A percentile compares a stretch with the other conserved stretches of the same genome.
Conservation (phyloP, 2,113 vertebrate species). For the Neolamprologus modestus region DNA sequence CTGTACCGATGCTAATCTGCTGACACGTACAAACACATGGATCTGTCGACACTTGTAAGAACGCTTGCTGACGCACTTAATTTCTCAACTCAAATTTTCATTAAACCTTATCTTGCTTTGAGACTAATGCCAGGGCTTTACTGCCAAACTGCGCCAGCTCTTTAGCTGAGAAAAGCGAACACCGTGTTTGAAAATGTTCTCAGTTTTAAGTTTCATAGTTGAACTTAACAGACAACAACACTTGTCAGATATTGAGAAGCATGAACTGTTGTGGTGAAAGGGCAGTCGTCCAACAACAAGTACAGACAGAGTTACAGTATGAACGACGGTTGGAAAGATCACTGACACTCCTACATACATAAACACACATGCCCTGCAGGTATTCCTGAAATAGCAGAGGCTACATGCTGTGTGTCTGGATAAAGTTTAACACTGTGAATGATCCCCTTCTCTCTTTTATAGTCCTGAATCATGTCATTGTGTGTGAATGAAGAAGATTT, state of each 20-base stretch:
- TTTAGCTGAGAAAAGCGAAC: background rate
- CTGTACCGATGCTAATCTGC: background rate
- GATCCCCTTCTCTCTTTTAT: background rate
- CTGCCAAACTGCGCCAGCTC: background rate
- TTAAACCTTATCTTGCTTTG: background rate
- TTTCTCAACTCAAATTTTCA: background rate
- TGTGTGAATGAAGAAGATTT: background rate
- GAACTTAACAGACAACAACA: background rate
- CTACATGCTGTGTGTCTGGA: background rate
- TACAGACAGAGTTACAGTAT: background rate
- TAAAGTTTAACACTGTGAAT: background rate
- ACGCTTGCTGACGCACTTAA: background rate
- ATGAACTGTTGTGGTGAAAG: background rate
- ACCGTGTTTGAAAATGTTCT: background rate
- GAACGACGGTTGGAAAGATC: background rate
- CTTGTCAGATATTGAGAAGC: background rate
- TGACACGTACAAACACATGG: background rate
- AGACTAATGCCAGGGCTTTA: background rate
- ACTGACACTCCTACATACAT: background rate
- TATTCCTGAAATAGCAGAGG: background rate
- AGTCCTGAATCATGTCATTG: background rate
- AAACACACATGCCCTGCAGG: background rate
- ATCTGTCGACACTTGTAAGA: background rate
- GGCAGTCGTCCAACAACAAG: conserved; percentile 6
- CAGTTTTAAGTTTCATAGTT: background rate